phyloP scores from a whole-genome alignment of 2,888 invertebrate species.

The Tuberolachnus salignus region DNA sequence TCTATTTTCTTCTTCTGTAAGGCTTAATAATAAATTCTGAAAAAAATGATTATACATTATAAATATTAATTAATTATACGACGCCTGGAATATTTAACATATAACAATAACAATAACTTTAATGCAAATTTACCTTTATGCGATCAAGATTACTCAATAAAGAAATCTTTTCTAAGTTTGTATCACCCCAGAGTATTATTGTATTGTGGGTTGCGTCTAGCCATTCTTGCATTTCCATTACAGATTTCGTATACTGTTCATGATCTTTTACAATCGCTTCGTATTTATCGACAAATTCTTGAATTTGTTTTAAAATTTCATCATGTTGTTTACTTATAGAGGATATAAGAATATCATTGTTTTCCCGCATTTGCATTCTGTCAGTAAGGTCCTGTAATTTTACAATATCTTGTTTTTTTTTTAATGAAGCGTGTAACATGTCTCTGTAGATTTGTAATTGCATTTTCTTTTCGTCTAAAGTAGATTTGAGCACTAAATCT shows the following conservation, averaged over 20 bases:
- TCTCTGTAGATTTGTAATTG: conserved; percentile 81
- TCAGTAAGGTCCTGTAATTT: conserved; percentile 81
- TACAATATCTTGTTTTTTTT: conserved; percentile 83
- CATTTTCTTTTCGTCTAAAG: conserved; percentile 87
- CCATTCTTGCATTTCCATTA: conserved; percentile 86
- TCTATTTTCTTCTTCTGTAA: conserved; percentile 85
- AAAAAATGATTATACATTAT: conserved; percentile 57
- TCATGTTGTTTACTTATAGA: conserved; percentile 76
- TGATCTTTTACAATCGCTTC: conserved; percentile 88
- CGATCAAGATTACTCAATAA: conserved; percentile 86
- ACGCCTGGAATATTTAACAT: not conserved
- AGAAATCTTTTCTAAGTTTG: conserved; percentile 81
- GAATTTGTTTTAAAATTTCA: conserved; percentile 71
- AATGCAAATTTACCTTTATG: conserved; percentile 66
- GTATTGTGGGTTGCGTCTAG: conserved; percentile 82
- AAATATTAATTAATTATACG: conserved; percentile 8
- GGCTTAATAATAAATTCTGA: conserved; percentile 74
- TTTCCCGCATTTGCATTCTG: conserved; percentile 77
- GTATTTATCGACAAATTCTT: conserved; percentile 79
- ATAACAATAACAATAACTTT: not conserved
- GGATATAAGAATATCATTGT: conserved; percentile 74
- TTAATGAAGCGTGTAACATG: conserved; percentile 79
- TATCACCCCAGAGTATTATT: conserved; percentile 81
- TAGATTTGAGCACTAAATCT: conserved; percentile 81
- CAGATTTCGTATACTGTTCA: conserved; percentile 85